Evolutionary conservation across 2,888 invertebrate genomes (phyloP).

Genomic region (Diogma glabrata): DNA sequence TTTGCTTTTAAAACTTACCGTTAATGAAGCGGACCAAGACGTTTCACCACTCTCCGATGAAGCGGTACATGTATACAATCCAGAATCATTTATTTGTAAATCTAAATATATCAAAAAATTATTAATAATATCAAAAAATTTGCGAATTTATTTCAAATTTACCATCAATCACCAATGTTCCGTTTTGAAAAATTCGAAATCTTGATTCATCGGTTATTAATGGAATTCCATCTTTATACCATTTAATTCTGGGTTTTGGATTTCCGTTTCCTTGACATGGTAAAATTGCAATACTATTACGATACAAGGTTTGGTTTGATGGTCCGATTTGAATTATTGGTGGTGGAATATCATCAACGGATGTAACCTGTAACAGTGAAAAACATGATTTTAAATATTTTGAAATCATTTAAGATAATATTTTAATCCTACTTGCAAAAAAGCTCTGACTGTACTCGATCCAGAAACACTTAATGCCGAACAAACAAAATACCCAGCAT

Average conservation of each 20-base stretch:
- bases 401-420: no score
- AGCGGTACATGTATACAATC: constrained; percentile 73
- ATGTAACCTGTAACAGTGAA: constrained; percentile 47
- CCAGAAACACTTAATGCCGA: constrained; percentile 91
- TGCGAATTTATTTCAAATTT: constrained; percentile 24
- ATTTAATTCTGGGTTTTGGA: constrained; percentile 57
- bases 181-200: constrained; percentile 52
- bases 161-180: constrained; percentile 68
- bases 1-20: constrained; percentile 34
- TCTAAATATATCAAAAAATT: constrained; percentile 38
- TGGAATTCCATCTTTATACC: constrained; percentile 62
- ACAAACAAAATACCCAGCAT: constrained; percentile 79
- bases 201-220: constrained; percentile 43
- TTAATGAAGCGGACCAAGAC: constrained; percentile 64
- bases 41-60: constrained; percentile 75
- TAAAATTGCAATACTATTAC: constrained; percentile 63
- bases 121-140: not conserved
- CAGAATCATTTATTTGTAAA: constrained; percentile 58
- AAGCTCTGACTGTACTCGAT: constrained; percentile 74
- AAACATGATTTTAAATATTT: no score
- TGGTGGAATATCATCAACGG: constrained; percentile 65
- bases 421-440: constrained; percentile 68
- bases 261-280: constrained; percentile 67
- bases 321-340: constrained; percentile 80
- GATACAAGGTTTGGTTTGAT: constrained; percentile 73